A percentile compares a stretch with the other conserved stretches of the same genome.
Conservation (phyloP, 2,113 vertebrate species). For the western clawed frog (Xenopus tropicalis) region DNA sequence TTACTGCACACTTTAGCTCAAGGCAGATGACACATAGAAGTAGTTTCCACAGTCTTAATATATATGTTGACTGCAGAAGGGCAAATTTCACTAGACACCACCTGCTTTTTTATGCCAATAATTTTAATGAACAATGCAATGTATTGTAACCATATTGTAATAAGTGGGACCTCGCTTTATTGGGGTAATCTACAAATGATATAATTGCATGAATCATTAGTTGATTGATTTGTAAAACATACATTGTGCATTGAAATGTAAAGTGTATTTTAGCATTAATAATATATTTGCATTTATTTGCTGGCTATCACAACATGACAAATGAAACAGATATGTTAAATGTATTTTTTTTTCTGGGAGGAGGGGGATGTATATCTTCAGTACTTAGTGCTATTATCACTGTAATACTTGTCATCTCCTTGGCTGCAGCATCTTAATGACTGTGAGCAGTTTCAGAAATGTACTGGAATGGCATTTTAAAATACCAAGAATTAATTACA, state of each 20-base stretch:
- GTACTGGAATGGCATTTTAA: constrained; percentile 33
- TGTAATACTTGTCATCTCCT: constrained; percentile 23
- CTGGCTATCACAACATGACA: constrained; percentile 13
- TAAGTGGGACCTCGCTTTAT: too few species aligned
- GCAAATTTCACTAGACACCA: too few species aligned
- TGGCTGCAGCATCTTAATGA: constrained; percentile 22
- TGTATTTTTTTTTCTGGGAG: constrained; percentile 10
- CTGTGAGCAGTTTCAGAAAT: constrained; percentile 32
- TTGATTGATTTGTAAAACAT: constrained; percentile 11
- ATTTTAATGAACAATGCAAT: too few species aligned
- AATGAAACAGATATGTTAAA: constrained; percentile 31
- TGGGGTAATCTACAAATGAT: not conserved
- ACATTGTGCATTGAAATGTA: too few species aligned
- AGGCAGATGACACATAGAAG: too few species aligned
- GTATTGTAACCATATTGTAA: too few species aligned
- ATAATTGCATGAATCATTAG: not conserved
- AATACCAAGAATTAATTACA: constrained; percentile 43
- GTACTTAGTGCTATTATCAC: constrained; percentile 9
- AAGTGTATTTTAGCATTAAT: not conserved
- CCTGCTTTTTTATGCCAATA: too few species aligned
- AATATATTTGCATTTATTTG: not conserved
- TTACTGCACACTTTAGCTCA: too few species aligned
- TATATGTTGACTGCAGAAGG: too few species aligned
- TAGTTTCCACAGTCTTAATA: too few species aligned
- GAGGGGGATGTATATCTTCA: constrained; percentile 12